These are phyloP conservation scores for Pegoplata infirma DNA, from an alignment of 2,888 invertebrate genomes.

Conservation along the genomic window DNA sequence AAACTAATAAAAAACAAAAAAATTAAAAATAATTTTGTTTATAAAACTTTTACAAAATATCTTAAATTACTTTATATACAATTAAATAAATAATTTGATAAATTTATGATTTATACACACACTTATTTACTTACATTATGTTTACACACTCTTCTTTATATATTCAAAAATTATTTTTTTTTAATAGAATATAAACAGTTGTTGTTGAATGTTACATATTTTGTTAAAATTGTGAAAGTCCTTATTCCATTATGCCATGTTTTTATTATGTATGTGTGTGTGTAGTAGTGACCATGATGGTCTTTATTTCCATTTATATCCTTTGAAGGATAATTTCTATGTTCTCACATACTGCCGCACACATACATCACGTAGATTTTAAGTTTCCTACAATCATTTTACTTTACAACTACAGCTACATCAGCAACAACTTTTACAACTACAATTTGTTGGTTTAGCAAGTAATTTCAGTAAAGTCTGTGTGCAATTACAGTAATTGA, in stretches of 20 bases:
- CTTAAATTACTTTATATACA: not conserved
- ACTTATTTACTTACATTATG: no score
- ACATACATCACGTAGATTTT: not conserved
- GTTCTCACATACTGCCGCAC: not conserved
- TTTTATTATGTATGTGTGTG: not conserved
- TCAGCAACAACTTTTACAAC: not conserved
- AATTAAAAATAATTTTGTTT: not conserved
- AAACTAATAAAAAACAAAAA: not conserved
- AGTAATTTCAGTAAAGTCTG: conserved; percentile 70
- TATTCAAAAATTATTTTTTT: no score
- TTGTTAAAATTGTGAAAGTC: no score
- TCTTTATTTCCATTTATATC: not conserved
- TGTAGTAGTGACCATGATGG: not conserved
- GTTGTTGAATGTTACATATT: no score
- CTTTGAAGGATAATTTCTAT: conserved; percentile 13
- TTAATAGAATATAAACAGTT: no score
- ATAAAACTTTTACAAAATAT: not conserved
- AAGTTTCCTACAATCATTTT: not conserved
- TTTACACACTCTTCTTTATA: no score
- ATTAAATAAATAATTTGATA: not conserved
- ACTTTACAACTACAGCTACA: no score
- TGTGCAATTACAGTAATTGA: conserved; percentile 69
- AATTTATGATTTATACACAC: no score
- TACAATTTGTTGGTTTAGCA: conserved; percentile 66
- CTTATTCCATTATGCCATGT: no score